Base-by-base conservation (phyloP, 2,888 invertebrate genomes). In the Cheilosia vulpina region DNA sequence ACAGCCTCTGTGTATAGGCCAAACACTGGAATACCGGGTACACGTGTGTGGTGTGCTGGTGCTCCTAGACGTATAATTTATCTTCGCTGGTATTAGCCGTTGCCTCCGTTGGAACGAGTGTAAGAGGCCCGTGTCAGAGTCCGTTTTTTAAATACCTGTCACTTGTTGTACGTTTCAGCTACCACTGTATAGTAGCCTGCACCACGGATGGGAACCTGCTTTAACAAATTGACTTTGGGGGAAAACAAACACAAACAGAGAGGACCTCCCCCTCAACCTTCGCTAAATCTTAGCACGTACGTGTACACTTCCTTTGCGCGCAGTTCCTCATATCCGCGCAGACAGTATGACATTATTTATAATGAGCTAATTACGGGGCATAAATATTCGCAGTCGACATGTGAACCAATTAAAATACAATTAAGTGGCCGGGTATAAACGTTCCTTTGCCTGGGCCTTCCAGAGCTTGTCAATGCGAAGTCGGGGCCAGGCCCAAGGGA, bases 351-450 rank as follows among this genome's bases (percentile, higher is more conserved):
- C 87, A 88, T 88, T 88, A 87, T 87, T 88, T 88, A 88, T 88
- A 88, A 88, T 88, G 87, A 88, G 88, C 88, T 88, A 88, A 88
- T 88, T 88, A 87, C 87, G 84, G 88, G 87, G 87, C 88, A 87
- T 88, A 88, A 88, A 88, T 87, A 88, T 85, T 87, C 83, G 82
- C 75, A 68, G 77, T 78, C 81, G 88, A 88, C 87, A 88, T 88
- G 87, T 88, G 87, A 88, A 88, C 88, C 88, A 88, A 88, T 88
- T 88, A 88, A 88, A 88, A 88, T 87, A 87, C 88, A 87, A 88
- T 88, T 88, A 88, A 87, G 82, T 87, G 87, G 78, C 73, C 55
- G 69, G 65, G 53, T 71, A 31, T 31, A 65, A 76, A 76, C 69
- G 76, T 72, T 62, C 58, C 60, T 55, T 58, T 13, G 41, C 43